Base-by-base conservation (phyloP, 2,888 invertebrate species). In the Mythimna vitellina region DNA sequence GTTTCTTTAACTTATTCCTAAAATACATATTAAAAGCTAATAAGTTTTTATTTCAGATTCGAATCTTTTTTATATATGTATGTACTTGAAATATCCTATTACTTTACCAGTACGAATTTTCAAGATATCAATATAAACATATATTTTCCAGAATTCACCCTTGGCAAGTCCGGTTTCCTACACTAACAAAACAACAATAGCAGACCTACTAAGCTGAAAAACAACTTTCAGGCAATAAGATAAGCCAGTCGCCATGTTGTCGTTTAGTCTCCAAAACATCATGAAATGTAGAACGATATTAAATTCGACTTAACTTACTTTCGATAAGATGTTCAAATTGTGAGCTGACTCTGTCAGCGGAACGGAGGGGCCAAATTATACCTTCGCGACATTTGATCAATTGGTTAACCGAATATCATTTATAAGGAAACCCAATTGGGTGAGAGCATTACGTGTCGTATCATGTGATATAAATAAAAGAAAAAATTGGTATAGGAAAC, bases 371-470 rank as follows among this genome's bases (percentile, higher is more conserved):
- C 68, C 65, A 62, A 78, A 78, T 71, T 69, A 78, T 73, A 76
- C 65, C 51, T 76, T 56, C 51, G 64, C 73, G 46, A 62, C 82
- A 80, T 85, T 83, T 78, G 76, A 80, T 76, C 80, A 85, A 78
- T 78, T 74, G 76, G 60, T 76, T 78, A 72, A 72, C 64, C 61
- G 53, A 65, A 76, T 70, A 70, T 69, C 77, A 64, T 80, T 73
- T 75, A 77, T 72, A 70, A 67, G 70, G 53, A 65, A 64, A 69
- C 54, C 68, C 65, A 73, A 74, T 78, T 81, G 69, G 64, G 70
- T 66, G 57, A 32, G 58, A 68, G 70, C 58, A 73, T 76, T 77
- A 84, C 68, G 62, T 70, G 71, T 71, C 71, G 74, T 78, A 81
- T 78, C 70, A 79, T 81, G 57, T 61, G 66, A 68, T 73, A 70